A percentile compares a stretch with the other conserved stretches of the same genome.
Evolutionary conservation across 2,113 vertebrate species (phyloP).

Genomic region (Percopsis transmontana): DNA sequence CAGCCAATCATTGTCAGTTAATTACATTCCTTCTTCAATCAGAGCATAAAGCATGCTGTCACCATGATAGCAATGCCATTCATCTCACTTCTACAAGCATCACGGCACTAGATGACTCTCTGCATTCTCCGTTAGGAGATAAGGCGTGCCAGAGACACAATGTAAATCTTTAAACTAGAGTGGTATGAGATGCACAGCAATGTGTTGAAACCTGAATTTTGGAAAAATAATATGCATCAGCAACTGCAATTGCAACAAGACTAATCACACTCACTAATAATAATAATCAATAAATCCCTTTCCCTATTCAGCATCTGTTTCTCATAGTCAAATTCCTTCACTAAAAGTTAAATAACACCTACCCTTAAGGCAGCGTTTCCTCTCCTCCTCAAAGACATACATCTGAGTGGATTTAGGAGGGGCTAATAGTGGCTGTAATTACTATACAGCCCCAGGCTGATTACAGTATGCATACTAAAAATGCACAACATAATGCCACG

Average conservation of each 20-base stretch:
- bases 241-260: no score
- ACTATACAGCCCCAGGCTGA: conserved; percentile 53
- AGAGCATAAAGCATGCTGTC: conserved; percentile 13
- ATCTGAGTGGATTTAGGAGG: conserved; percentile 58
- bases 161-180: conserved; percentile 5
- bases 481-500: conserved; percentile 27
- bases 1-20: conserved; percentile 47
- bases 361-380: conserved; percentile 50
- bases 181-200: not conserved
- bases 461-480: conserved; percentile 5
- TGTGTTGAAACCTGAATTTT: no score
- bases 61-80: conserved; percentile 28
- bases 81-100: conserved; percentile 22
- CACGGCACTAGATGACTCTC: conserved; percentile 18
- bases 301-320: not conserved
- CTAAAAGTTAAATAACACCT: conserved; percentile 55
- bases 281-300: not conserved
- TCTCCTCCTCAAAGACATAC: conserved; percentile 60
- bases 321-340: not conserved
- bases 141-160: not conserved
- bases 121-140: conserved; percentile 37
- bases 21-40: conserved; percentile 32
- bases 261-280: no score
- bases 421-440: conserved; percentile 59
- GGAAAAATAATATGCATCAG: no score